phyloP scores from a whole-genome alignment of 2,113 vertebrate species.

The Trinectes maculatus region DNA sequence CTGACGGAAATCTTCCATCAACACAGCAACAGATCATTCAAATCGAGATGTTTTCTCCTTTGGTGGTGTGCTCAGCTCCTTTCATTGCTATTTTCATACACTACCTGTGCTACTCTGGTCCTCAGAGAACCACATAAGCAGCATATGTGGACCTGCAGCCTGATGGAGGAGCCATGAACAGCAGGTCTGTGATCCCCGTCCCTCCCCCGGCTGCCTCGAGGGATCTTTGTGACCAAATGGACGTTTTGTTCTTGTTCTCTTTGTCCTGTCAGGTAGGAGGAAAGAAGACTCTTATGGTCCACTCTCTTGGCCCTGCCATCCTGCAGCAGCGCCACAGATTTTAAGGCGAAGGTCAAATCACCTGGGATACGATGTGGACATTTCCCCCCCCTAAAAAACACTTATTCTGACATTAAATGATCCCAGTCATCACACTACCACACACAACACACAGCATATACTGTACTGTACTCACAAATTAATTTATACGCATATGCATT shows the following conservation, averaged over 20 bases:
- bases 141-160: conserved; percentile 9
- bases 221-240: conserved; percentile 42
- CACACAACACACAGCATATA: not conserved
- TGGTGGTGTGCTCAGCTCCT: not conserved
- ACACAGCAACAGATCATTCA: not conserved
- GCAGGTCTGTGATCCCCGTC: conserved; percentile 4
- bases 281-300: not conserved
- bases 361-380: not conserved
- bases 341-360: too few species aligned
- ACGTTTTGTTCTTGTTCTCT: conserved; percentile 51
- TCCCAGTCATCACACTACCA: too few species aligned
- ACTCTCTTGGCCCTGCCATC: not conserved
- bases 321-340: conserved; percentile 7
- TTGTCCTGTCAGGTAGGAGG: conserved; percentile 48
- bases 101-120: conserved; percentile 7
- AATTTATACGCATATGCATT: too few species aligned
- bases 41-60: not conserved
- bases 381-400: not conserved
- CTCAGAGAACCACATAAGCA: not conserved
- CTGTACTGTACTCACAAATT: too few species aligned
- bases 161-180: conserved; percentile 6
- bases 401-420: not conserved
- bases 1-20: too few species aligned
- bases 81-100: not conserved
- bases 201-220: conserved; percentile 31